Conservation (phyloP, 92 coral and sea anemone genomes). For the Epizoanthus illoricatus region DNA sequence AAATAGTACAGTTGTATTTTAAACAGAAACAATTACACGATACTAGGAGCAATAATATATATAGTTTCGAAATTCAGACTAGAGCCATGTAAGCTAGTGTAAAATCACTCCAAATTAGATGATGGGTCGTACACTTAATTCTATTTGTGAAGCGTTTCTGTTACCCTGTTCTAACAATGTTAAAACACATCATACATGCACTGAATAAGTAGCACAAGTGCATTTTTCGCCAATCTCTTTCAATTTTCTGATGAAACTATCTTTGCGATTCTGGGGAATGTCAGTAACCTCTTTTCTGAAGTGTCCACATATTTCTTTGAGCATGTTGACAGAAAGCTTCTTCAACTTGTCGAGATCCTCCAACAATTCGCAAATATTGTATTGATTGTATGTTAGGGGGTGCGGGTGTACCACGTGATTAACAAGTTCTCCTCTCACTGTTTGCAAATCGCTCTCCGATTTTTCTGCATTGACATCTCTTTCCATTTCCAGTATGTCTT, state of each 20-base stretch:
- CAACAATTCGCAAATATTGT: slow-evolving; percentile 36
- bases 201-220: background rate
- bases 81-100: no score
- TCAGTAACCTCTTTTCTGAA: slow-evolving; percentile 30
- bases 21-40: no score
- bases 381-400: slow-evolving; percentile 28
- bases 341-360: slow-evolving; percentile 29
- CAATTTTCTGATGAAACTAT: slow-evolving; percentile 18
- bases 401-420: slow-evolving; percentile 40
- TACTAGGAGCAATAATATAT: no score
- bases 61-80: no score
- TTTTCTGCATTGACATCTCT: slow-evolving; percentile 43
- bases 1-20: no score
- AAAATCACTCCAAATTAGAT: no score
- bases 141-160: no score
- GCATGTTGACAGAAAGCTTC: slow-evolving; percentile 45
- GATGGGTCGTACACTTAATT: no score
- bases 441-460: slow-evolving; percentile 32
- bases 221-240: slow-evolving; percentile 34
- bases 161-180: no score
- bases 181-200: no score
- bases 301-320: slow-evolving; percentile 46
- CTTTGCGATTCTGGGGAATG: slow-evolving; percentile 46
- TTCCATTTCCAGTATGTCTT: slow-evolving; percentile 23
- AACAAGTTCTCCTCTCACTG: background rate